Percentiles rank a stretch among this genome's conserved stretches.
These are phyloP conservation scores for Isotomurus palustris DNA, from an alignment of 2,888 invertebrate genomes.

Conservation along the genomic window DNA sequence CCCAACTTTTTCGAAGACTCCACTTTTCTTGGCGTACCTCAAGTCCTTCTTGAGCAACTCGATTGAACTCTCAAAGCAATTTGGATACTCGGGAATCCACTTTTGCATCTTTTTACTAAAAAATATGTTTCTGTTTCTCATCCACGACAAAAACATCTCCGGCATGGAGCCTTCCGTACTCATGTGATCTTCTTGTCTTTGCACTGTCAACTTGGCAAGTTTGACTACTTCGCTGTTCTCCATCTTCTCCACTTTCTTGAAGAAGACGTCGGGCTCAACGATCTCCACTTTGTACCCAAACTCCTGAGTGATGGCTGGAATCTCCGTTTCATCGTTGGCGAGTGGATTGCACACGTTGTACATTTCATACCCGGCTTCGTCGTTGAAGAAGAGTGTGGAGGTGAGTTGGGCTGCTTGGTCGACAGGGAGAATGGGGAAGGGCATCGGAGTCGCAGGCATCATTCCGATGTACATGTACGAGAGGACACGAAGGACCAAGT, in stretches of 20 bases:
- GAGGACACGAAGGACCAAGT: conserved; percentile 13
- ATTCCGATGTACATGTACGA: conserved; percentile 10
- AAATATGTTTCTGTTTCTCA: neutral
- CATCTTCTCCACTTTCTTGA: neutral
- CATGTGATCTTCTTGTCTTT: neutral
- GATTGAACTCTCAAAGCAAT: neutral
- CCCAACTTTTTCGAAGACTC: neutral
- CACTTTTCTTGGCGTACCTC: neutral
- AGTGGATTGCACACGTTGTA: conserved; percentile 13
- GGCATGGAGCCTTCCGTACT: neutral
- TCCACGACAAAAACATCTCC: neutral
- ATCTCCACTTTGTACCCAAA: conserved; percentile 12
- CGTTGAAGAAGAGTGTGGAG: conserved; percentile 9
- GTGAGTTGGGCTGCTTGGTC: conserved; percentile 6
- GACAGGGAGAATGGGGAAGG: conserved; percentile 10
- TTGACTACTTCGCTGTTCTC: neutral
- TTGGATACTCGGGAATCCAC: neutral
- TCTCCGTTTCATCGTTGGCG: conserved; percentile 10
- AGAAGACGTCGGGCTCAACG: conserved; percentile 14
- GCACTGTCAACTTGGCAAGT: neutral
- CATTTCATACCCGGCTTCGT: neutral
- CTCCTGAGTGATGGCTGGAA: conserved; percentile 7
- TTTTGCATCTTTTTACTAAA: neutral
- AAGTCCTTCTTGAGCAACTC: neutral
- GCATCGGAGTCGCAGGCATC: conserved; percentile 13